Base-by-base conservation (phyloP, 2,797 vertebrate species). In the Picus viridis region DNA sequence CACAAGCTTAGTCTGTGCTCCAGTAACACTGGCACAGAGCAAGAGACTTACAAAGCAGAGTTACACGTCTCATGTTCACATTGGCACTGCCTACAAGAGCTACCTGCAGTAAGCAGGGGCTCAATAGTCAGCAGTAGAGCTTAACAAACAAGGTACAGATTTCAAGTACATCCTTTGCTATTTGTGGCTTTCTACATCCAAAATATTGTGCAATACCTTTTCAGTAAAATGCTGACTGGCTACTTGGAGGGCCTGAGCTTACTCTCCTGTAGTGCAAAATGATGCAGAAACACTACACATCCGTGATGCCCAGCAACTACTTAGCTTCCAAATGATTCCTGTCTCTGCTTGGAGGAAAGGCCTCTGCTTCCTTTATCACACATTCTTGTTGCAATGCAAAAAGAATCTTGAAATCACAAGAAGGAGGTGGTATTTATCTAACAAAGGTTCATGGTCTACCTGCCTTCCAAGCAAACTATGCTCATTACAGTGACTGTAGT, bases 11-110 rank as follows among this genome's bases (percentile, higher is more conserved):
- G 16, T 16, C 57, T 54, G 36, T 24, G 57, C 57, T 49, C 51
- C 57, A 69, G 63, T 2, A 2, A 51, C 58, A 32, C 5, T 3
- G 10, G 18, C 43, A 54, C 1, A 59, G 45, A 83, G 43, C 19
- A 63, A 16, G 53, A 34, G 45, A 62, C 9, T 15, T 5, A 10
- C 3, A 12, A 39, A 47, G n/a, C 27, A 26, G 23, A 3, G 27
- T 7, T 39, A 30, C 9, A 5, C 3, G 23, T 15, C 67, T 36
- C 43, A 7, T 2, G 30, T 0, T 65, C 39, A 7, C 0, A 4
- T 17, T 49, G 65, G 58, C 15, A 6, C 14, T n/a, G 39, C 5
- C 69, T 62, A 0, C 0, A 32, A 27, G 62, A 78, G 70, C 47
- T 54, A 53, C 70, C 45, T 29, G 27, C 24, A 29, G 27, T 36